phyloP scores from a whole-genome alignment of 1,140 invertebrate species.

The Tetragnatha versicolor region DNA sequence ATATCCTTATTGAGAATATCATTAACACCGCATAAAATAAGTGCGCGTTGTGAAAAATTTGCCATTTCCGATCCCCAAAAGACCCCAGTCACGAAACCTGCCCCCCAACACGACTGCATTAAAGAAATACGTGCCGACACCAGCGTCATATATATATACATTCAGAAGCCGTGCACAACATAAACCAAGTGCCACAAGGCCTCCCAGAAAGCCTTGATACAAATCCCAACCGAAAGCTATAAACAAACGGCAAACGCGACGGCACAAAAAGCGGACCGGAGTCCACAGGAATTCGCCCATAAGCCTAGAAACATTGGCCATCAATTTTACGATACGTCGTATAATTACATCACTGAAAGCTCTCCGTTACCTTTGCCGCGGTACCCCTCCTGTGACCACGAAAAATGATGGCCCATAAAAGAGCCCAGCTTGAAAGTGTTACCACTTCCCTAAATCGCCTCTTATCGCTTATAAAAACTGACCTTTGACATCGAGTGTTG shows the following conservation, averaged over 20 bases:
- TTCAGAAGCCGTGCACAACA: too few relatives aligned
- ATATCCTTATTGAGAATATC: too few relatives aligned
- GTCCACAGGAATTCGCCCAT: not conserved
- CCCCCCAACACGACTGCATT: too few relatives aligned
- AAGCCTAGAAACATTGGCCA: conserved; percentile 21
- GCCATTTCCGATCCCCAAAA: too few relatives aligned
- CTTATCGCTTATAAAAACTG: conserved; percentile 49
- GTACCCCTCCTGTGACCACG: not conserved
- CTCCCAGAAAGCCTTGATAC: too few relatives aligned
- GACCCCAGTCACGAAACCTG: too few relatives aligned
- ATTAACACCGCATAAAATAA: too few relatives aligned
- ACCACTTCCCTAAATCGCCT: conserved; percentile 46
- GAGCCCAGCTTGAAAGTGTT: conserved; percentile 44
- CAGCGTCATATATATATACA: too few relatives aligned
- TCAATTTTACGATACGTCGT: conserved; percentile 36
- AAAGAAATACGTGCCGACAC: too few relatives aligned
- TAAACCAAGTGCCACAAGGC: too few relatives aligned
- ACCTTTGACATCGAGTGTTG: conserved; percentile 33
- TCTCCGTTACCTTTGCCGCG: not conserved
- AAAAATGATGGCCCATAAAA: conserved; percentile 52
- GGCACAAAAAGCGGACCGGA: not conserved
- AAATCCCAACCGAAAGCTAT: not conserved
- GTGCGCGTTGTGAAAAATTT: too few relatives aligned
- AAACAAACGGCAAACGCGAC: not conserved
- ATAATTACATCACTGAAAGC: conserved; percentile 30